These are phyloP conservation scores for Betta splendens DNA, from an alignment of 2,797 vertebrate species.

Conservation along the genomic window DNA sequence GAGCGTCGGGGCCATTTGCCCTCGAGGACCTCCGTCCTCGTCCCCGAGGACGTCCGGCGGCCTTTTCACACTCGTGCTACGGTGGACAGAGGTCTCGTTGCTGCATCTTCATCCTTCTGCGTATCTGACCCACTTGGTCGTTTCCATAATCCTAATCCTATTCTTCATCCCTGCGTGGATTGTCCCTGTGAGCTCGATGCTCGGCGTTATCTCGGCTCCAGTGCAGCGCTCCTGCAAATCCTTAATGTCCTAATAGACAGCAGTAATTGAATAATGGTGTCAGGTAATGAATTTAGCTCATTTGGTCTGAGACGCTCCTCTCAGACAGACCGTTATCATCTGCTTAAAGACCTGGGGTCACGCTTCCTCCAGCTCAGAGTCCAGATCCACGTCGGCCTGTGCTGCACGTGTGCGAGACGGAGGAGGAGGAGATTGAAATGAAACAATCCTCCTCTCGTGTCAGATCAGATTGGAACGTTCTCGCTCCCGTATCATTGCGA, in stretches of 20 bases:
- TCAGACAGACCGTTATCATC: constrained; percentile 65
- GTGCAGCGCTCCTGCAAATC: constrained; percentile 30
- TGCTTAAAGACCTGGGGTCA: constrained; percentile 54
- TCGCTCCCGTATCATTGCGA: constrained; percentile 60
- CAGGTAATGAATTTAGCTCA: constrained; percentile 74
- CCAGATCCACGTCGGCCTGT: constrained; percentile 33
- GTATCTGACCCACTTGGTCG: constrained; percentile 13
- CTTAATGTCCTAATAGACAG: constrained; percentile 59
- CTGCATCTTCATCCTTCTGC: constrained; percentile 22
- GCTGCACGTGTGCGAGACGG: constrained; percentile 23
- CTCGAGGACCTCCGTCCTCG: constrained; percentile 21
- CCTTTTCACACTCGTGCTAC: constrained; percentile 23
- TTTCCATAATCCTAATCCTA: constrained; percentile 13
- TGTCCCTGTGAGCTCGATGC: constrained; percentile 13
- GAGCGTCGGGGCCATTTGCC: constrained; percentile 84
- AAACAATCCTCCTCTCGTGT: constrained; percentile 76
- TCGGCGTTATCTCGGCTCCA: constrained; percentile 48
- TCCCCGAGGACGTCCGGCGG: constrained; percentile 40
- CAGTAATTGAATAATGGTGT: constrained; percentile 67
- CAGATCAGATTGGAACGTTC: constrained; percentile 76
- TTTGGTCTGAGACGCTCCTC: constrained; percentile 49
- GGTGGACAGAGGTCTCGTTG: not conserved
- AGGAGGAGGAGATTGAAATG: constrained; percentile 46
- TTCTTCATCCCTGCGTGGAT: constrained; percentile 14
- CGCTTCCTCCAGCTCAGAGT: constrained; percentile 53